Evolutionary conservation across 2,113 vertebrate genomes (phyloP), one percentile per base, ranked within the genome.

Genomic region (Pachyramphus minor): DNA sequence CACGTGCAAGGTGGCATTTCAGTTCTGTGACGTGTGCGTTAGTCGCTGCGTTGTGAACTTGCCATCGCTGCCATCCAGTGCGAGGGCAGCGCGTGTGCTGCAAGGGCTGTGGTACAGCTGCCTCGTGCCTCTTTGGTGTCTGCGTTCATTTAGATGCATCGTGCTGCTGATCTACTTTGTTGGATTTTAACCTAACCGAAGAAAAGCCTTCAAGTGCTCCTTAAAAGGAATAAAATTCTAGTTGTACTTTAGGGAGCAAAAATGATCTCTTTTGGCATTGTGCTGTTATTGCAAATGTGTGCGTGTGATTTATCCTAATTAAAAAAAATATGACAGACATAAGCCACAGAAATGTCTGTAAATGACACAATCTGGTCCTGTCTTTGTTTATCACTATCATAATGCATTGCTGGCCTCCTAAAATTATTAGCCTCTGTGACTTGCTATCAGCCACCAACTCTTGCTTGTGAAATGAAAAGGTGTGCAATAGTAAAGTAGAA

Each of bases 261-360:
- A 86, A 87, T 68, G 37, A 73, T 94, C 95, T 96, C 93, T 92
- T 90, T 67, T 96, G 97, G 96, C 92, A 58, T 94, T 90, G 95
- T 39, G 47, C 78, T 92, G 80, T 92, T 95, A 91, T 52, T 86
- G 30, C 87, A 77, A 94, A 72, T 25, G 84, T 10, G 45, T 73
- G 89, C 63, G 33, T 83, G 89, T 89, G 83, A 95, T 92, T 97
- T 96, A 87, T 92, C 96, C 96, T 97, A 97, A 97, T 97, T 96
- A 96, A 97, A 93, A 97, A 97, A 97, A 96, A 96, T 89, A 97
- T 81, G 96, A 93, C 95, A 96, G 94, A 94, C 83, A 69, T 96
- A 94, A 97, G 90, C 88, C 94, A 89, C 89, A 91, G 93, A 88
- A 94, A 87, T 72, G 81, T 89, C 94, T 96, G 66, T 90, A 97